A percentile compares a stretch with the other conserved stretches of the same genome.
These are phyloP conservation scores for Dasypogon diadema DNA, from an alignment of 2,888 invertebrate genomes.

Conservation along the genomic window DNA sequence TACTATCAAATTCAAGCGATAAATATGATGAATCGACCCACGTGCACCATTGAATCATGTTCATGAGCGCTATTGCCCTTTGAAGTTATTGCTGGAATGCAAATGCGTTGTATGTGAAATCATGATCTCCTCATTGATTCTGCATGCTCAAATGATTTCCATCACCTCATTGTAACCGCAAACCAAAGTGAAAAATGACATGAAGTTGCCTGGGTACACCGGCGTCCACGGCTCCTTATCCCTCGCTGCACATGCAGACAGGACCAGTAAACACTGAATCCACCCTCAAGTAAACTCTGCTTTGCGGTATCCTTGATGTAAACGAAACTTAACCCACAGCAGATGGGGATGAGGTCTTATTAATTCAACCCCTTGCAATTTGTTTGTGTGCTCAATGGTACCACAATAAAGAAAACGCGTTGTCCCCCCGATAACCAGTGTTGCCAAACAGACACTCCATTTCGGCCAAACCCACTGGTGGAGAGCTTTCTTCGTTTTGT, in stretches of 20 bases:
- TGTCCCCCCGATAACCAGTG: background rate
- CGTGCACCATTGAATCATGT: too few relatives aligned
- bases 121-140: too few relatives aligned
- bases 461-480: background rate
- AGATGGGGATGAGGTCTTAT: background rate
- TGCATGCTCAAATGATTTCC: too few relatives aligned
- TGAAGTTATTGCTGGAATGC: too few relatives aligned
- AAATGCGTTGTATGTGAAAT: too few relatives aligned
- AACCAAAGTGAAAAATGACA: too few relatives aligned
- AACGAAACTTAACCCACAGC: background rate
- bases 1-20: too few relatives aligned
- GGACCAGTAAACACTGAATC: too few relatives aligned
- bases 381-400: background rate
- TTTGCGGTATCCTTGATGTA: background rate
- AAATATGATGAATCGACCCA: too few relatives aligned
- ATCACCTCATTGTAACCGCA: too few relatives aligned
- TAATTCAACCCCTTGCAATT: background rate
- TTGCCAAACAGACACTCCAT: background rate
- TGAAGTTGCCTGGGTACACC: background rate
- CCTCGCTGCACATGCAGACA: background rate
- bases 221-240: background rate
- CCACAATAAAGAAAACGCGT: conserved; percentile 1
- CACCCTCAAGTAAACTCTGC: background rate
- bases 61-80: too few relatives aligned
- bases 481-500: background rate